Base-by-base conservation (phyloP, 2,797 vertebrate species). In the Anniella stebbinsi region DNA sequence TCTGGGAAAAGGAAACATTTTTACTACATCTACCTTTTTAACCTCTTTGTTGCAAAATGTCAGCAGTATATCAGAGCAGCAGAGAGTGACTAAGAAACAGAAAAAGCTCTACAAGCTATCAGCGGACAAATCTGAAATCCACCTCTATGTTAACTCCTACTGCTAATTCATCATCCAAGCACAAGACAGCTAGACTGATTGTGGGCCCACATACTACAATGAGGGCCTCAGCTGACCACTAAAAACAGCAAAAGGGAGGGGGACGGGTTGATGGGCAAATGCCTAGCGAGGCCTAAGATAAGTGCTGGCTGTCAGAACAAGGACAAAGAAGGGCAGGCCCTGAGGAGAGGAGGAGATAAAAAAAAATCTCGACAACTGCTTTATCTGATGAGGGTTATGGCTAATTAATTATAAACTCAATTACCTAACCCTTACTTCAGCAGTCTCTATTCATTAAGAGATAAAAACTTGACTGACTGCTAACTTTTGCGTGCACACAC, bases 341-440 rank as follows among this genome's bases (percentile, higher is more conserved):
- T 72, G 97, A 98, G 98, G 98, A 98, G 96, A 97, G 95, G 96
- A 95, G 96, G 97, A 97, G 96, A 97, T 97, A 90, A 96, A 97
- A 96, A 95, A 95, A 95, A 96, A 80, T 87, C 97, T 94, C 96
- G 95, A 96, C 97, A 97, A 97, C 97, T 97, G 98, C 98, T 98
- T 98, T 98, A 98, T 98, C 98, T 98, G 98, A 98, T 98, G 97
- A 98, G 98, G 98, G 98, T 98, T 98, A 98, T 98, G 98, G 98
- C 98, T 98, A 98, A 99, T 99, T 98, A 99, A 99, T 99, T 98
- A 98, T 98, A 98, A 99, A 99, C 98, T 98, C 98, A 99, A 99
- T 99, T 98, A 99, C 98, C 98, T 98, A 98, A 98, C 98, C 98
- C 98, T 98, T 98, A 98, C 98, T 99, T 98, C 98, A 98, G 98